These are phyloP conservation scores for Cyprinodon diabolis DNA, from an alignment of 2,797 vertebrate species.

Conservation along the genomic window DNA sequence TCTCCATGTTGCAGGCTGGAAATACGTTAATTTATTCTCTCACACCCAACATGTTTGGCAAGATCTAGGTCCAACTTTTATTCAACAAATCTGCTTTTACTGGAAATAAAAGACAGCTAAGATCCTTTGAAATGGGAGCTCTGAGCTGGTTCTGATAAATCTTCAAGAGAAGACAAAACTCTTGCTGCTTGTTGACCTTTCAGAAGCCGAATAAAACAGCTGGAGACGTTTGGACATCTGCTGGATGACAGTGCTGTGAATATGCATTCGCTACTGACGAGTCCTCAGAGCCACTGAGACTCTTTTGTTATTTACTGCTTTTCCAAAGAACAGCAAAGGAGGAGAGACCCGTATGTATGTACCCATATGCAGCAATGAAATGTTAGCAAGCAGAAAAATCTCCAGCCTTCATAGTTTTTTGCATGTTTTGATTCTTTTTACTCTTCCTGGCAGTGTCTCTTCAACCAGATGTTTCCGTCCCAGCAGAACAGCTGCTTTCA, in stretches of 20 bases:
- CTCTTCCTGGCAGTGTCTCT: background rate
- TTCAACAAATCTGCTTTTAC: background rate
- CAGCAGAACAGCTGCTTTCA: slow-evolving; percentile 10
- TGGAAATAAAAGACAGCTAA: background rate
- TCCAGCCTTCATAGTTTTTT: background rate
- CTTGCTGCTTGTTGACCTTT: background rate
- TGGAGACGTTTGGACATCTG: background rate
- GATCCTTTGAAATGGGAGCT: background rate
- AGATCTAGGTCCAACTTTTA: background rate
- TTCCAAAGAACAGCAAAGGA: too few relatives aligned
- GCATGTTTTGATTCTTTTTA: background rate
- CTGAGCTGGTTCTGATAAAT: background rate
- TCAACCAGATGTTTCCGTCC: slow-evolving; percentile 6
- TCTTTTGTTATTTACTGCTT: background rate
- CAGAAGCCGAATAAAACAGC: background rate
- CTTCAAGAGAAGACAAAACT: too few relatives aligned
- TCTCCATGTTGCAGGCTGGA: background rate
- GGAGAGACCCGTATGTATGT: too few relatives aligned
- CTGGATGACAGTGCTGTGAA: background rate
- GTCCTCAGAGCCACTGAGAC: background rate
- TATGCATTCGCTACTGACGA: too few relatives aligned
- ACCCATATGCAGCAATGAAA: background rate
- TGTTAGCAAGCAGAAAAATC: background rate
- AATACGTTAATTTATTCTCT: background rate
- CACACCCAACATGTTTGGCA: background rate